A percentile compares a stretch with the other conserved stretches of the same genome.
phyloP scores from a whole-genome alignment of 64 coral and sea anemone genomes.

The Montipora efflorescens region DNA sequence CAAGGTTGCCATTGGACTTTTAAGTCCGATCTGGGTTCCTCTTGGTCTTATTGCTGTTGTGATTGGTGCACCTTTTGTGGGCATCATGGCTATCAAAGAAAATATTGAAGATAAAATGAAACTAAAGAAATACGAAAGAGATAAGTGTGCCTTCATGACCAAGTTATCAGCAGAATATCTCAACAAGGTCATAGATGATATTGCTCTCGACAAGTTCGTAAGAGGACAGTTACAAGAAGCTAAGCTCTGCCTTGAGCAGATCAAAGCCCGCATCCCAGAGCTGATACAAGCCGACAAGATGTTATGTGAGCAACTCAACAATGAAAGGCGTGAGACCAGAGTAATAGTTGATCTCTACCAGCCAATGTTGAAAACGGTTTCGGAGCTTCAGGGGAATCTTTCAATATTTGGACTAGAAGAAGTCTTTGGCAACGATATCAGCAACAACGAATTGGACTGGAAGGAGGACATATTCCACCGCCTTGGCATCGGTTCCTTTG shows the following conservation, averaged over 20 bases:
- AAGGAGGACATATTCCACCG: background rate
- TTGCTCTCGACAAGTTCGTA: background rate
- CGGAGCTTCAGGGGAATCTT: background rate
- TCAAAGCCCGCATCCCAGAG: constrained; percentile 25
- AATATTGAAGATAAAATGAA: background rate
- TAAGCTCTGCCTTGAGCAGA: background rate
- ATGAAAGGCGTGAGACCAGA: background rate
- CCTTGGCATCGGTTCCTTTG: background rate
- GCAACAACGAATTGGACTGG: background rate
- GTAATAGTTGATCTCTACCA: background rate
- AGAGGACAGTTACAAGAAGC: background rate
- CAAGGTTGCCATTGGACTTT: constrained; percentile 22
- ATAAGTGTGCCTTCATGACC: constrained; percentile 29
- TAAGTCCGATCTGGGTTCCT: constrained; percentile 39
- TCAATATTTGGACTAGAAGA: constrained; percentile 10
- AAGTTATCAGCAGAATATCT: background rate
- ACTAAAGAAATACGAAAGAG: background rate
- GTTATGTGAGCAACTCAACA: background rate
- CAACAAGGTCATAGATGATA: background rate
- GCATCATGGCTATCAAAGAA: background rate
- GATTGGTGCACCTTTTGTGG: constrained; percentile 4
- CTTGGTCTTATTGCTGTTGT: background rate
- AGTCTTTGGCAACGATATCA: background rate
- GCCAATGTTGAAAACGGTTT: background rate
- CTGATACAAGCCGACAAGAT: constrained; percentile 25